These are phyloP conservation scores for Laothoe populi DNA, from an alignment of 2,888 invertebrate species.

Conservation along the genomic window DNA sequence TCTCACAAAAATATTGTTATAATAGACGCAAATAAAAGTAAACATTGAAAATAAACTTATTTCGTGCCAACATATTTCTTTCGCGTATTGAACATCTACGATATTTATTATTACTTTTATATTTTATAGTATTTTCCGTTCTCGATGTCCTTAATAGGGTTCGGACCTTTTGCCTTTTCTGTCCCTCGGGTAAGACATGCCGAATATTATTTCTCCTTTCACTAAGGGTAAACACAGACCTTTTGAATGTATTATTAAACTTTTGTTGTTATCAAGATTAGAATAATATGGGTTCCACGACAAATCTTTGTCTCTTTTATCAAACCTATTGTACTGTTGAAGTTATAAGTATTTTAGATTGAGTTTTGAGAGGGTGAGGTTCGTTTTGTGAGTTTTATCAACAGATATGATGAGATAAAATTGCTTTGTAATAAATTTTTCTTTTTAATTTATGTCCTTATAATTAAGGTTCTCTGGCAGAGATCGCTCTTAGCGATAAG, in stretches of 20 bases:
- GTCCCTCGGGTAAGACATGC: conserved; percentile 63
- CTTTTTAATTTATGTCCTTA: too few species aligned
- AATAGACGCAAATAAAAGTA: neutral
- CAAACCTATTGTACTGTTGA: conserved; percentile 30
- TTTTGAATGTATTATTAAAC: conserved; percentile 73
- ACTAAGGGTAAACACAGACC: conserved; percentile 61
- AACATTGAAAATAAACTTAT: conserved; percentile 12
- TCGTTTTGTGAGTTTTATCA: conserved; percentile 12
- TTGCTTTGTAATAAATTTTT: too few species aligned
- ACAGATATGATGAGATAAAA: neutral
- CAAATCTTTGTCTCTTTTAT: conserved; percentile 52
- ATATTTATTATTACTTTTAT: conserved; percentile 41
- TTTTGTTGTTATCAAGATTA: conserved; percentile 71
- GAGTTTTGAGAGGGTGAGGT: conserved; percentile 11
- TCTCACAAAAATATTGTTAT: neutral
- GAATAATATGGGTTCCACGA: conserved; percentile 58
- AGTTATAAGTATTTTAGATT: conserved; percentile 31
- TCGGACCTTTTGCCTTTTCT: conserved; percentile 72
- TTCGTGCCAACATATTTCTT: conserved; percentile 19
- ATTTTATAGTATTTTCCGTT: conserved; percentile 63
- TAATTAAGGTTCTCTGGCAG: too few species aligned
- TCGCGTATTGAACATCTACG: conserved; percentile 26
- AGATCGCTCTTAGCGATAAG: too few species aligned
- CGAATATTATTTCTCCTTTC: conserved; percentile 69
- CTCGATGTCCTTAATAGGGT: conserved; percentile 65